Evolutionary conservation across 2,888 invertebrate genomes (phyloP), one percentile per base, ranked within the genome.

Genomic region (Diaphora mendica): DNA sequence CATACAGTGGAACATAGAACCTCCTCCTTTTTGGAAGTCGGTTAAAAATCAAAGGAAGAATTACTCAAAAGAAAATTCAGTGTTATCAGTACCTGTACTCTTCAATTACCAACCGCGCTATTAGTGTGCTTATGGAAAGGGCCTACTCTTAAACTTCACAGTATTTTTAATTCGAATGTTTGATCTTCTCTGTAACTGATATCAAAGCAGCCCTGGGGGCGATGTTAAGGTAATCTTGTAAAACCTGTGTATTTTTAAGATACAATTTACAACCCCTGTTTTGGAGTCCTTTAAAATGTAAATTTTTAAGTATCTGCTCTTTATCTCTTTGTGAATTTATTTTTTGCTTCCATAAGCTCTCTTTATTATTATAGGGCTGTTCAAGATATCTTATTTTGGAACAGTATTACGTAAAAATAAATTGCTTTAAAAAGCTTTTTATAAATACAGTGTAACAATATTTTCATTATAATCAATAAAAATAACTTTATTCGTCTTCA

Each of bases 231-330:
- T 92, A 93, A 93, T 93, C 92, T 92, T 89, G 88, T 93, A 91
- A 90, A 90, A 90, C 90, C 89, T 90, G 91, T 92, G 91, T 92
- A 91, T 93, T 93, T 93, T 92, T 89, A 90, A 91, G 90, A 89
- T 91, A 89, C 89, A 93, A 93, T 92, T 91, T 91, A 87, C 89
- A 88, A 90, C 92, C 92, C 92, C 90, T 87, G 87, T 89, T 90
- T 89, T 87, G 81, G 77, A 87, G 86, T 87, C 86, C 86, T 91
- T 90, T 91, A 88, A 88, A 87, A 91, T 92, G 91, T 90, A 87
- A 91, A 91, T 92, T 91, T 89, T 88, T 85, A 85, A 88, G 84
- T 85, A 83, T 80, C 75, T 82, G 81, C 83, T 82, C 81, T 88
- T 85, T 80, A 86, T 84, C 82, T 82, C 82, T 82, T 85, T 82